Conservation (phyloP, 2,113 vertebrate species). For the Alligator mississippiensis region DNA sequence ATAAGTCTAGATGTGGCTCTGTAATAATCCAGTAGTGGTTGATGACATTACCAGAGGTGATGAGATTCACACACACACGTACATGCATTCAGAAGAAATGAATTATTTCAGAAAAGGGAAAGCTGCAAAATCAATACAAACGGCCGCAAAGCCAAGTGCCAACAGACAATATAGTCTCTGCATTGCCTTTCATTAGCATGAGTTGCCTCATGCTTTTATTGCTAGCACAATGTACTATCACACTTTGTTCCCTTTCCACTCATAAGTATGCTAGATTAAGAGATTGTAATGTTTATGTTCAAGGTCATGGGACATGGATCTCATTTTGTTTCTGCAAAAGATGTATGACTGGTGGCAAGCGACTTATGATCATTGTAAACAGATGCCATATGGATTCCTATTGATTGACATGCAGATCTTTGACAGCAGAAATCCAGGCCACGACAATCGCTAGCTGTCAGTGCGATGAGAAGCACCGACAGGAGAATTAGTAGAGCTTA, state of each 20-base stretch:
- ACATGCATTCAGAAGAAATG: conserved; percentile 26
- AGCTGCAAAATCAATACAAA: conserved; percentile 61
- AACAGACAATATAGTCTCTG: conserved; percentile 28
- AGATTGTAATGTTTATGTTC: not conserved
- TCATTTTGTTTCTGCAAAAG: conserved; percentile 52
- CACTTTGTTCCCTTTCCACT: conserved; percentile 18
- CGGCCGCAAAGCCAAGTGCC: conserved; percentile 17
- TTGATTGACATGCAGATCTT: conserved; percentile 63
- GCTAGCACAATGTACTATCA: conserved; percentile 41
- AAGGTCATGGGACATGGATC: conserved; percentile 23
- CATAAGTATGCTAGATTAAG: not conserved
- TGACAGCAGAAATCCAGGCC: conserved; percentile 61
- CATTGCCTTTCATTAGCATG: not conserved
- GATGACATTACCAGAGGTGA: conserved; percentile 62
- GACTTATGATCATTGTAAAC: conserved; percentile 52
- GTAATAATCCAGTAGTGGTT: conserved; percentile 39
- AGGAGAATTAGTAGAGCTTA: not conserved
- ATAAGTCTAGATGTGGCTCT: conserved; percentile 27
- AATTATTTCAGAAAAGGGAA: conserved; percentile 22
- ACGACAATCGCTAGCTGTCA: conserved; percentile 27
- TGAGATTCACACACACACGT: conserved; percentile 46
- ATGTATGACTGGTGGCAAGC: conserved; percentile 49
- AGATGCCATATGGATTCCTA: conserved; percentile 53
- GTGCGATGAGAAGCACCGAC: not conserved
- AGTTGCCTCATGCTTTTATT: conserved; percentile 11